These are phyloP conservation scores for Anguilla japonica DNA, from an alignment of 2,113 vertebrate species.

Conservation along the genomic window DNA sequence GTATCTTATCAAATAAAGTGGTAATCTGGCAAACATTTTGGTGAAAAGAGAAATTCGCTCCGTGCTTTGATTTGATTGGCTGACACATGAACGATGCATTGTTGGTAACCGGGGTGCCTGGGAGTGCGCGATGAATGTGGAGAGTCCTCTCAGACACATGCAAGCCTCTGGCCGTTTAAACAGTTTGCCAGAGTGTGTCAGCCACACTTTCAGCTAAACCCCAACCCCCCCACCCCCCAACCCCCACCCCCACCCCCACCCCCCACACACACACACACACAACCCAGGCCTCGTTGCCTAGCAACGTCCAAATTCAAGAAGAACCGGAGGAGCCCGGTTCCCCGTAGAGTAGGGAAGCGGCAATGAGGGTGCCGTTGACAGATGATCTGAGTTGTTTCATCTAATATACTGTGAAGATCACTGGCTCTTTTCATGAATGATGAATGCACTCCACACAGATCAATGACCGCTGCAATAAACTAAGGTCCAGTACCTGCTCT, in stretches of 20 bases:
- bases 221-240: slow-evolving; percentile 47
- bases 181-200: slow-evolving; percentile 69
- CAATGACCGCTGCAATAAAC: slow-evolving; percentile 81
- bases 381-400: slow-evolving; percentile 91
- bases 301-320: slow-evolving; percentile 89
- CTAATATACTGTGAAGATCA: slow-evolving; percentile 94
- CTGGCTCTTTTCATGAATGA: slow-evolving; percentile 90
- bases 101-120: background rate
- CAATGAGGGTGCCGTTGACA: slow-evolving; percentile 86
- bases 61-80: background rate
- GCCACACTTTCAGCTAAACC: slow-evolving; percentile 48
- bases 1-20: background rate
- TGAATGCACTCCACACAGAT: slow-evolving; percentile 89
- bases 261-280: slow-evolving; percentile 20
- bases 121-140: background rate
- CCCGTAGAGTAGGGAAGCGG: slow-evolving; percentile 82
- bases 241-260: slow-evolving; percentile 58
- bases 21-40: background rate
- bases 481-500: slow-evolving; percentile 65
- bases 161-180: slow-evolving; percentile 67
- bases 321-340: slow-evolving; percentile 85
- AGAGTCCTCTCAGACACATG: slow-evolving; percentile 29
- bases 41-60: background rate
- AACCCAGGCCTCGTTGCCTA: slow-evolving; percentile 83
- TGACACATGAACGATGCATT: background rate